phyloP scores from a whole-genome alignment of 2,113 vertebrate species.

The Dryoscopus gambensis region DNA sequence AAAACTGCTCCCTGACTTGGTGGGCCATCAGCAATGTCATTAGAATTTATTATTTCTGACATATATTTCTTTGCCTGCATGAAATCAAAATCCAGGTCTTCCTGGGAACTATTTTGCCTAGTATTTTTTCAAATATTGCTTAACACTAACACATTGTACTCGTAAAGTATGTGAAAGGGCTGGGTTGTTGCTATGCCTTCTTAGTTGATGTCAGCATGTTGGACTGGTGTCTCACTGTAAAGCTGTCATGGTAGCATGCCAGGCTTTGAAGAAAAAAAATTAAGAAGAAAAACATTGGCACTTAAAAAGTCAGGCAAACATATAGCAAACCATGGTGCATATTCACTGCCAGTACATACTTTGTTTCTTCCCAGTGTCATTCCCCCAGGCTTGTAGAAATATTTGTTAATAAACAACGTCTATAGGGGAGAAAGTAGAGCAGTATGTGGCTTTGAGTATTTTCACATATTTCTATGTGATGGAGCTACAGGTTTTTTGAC shows the following conservation, averaged over 20 bases:
- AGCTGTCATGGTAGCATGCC: slow-evolving; percentile 3
- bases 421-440: background rate
- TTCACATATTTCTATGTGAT: background rate
- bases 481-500: background rate
- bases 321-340: background rate
- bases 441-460: background rate
- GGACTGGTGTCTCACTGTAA: slow-evolving; percentile 13
- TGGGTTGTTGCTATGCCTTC: background rate
- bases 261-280: background rate
- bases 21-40: background rate
- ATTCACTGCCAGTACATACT: background rate
- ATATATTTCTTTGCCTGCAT: background rate
- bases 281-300: background rate
- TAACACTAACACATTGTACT: slow-evolving; percentile 16
- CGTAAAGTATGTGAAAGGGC: background rate
- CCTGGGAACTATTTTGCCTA: background rate
- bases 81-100: background rate
- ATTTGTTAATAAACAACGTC: background rate
- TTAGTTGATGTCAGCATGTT: background rate
- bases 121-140: slow-evolving; percentile 39
- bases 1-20: background rate
- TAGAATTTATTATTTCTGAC: background rate
- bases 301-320: background rate
- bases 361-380: background rate
- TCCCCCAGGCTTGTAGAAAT: background rate